Evolutionary conservation across 2,888 invertebrate species (phyloP).

Genomic region (Biston stratarius): DNA sequence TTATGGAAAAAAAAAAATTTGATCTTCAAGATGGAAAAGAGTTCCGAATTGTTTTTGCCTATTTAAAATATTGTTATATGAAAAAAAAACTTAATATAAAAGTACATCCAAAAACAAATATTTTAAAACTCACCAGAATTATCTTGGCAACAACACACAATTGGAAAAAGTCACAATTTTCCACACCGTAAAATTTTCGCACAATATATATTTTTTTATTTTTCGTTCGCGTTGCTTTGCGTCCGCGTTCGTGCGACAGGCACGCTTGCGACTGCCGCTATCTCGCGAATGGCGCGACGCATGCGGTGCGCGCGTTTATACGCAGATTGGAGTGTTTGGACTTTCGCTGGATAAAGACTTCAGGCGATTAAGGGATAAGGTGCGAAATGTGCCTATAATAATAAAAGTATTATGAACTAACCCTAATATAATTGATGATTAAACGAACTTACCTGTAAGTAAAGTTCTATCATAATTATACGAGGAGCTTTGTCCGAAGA

Average conservation of each 20-base stretch:
- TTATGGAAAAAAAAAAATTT: too few species aligned
- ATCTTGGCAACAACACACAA: constrained; percentile 12
- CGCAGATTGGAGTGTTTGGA: constrained; percentile 65
- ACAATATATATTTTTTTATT: constrained; percentile 8
- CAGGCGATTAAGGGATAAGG: constrained; percentile 47
- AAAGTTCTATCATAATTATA: too few species aligned
- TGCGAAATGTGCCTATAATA: background rate
- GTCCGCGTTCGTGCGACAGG: constrained; percentile 42
- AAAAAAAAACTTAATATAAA: background rate
- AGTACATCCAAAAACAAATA: background rate
- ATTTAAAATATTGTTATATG: too few species aligned
- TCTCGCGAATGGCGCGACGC: constrained; percentile 73
- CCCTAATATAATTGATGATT: background rate
- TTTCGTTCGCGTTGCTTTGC: constrained; percentile 38
- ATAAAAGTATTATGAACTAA: background rate
- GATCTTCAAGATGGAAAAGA: too few species aligned
- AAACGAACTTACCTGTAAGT: too few species aligned
- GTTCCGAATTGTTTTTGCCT: too few species aligned
- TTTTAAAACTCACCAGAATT: constrained; percentile 34
- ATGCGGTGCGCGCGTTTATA: constrained; percentile 71
- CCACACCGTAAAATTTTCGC: constrained; percentile 16
- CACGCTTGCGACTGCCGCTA: constrained; percentile 61
- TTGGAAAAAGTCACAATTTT: constrained; percentile 34
- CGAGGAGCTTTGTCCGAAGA: too few species aligned
- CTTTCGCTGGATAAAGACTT: constrained; percentile 70